These are phyloP conservation scores for Catagonus wagneri DNA, from an alignment of 2,113 vertebrate genomes.

Conservation along the genomic window DNA sequence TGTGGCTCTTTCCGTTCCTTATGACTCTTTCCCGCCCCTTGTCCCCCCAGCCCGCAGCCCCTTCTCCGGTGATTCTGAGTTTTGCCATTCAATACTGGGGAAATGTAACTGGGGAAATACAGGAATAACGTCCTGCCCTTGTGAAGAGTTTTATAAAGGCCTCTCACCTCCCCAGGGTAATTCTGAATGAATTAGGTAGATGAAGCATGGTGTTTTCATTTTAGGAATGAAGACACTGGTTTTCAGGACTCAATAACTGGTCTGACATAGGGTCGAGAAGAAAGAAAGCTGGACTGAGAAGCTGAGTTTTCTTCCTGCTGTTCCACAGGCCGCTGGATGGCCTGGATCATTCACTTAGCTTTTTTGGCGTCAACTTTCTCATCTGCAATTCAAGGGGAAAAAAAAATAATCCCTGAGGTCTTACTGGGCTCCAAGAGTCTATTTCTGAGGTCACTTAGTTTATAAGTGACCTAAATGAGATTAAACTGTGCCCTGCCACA, in stretches of 20 bases:
- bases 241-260: not conserved
- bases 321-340: not conserved
- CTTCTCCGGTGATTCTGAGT: not conserved
- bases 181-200: not conserved
- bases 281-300: not conserved
- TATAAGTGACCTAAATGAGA: not conserved
- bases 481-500: not conserved
- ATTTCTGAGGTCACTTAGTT: not conserved
- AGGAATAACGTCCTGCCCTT: not conserved
- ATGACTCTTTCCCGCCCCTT: not conserved
- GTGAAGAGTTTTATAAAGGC: not conserved
- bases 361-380: not conserved
- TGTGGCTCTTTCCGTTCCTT: conserved; percentile 19
- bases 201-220: not conserved
- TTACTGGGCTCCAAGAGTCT: not conserved
- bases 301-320: not conserved
- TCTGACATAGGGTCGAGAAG: not conserved
- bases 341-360: not conserved
- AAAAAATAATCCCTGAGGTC: not conserved
- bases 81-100: not conserved
- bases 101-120: not conserved
- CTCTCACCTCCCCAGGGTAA: not conserved
- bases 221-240: not conserved
- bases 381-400: not conserved
- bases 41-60: too few relatives aligned